Conservation (phyloP, 1,140 invertebrate genomes). For the Anastrepha ludens region DNA sequence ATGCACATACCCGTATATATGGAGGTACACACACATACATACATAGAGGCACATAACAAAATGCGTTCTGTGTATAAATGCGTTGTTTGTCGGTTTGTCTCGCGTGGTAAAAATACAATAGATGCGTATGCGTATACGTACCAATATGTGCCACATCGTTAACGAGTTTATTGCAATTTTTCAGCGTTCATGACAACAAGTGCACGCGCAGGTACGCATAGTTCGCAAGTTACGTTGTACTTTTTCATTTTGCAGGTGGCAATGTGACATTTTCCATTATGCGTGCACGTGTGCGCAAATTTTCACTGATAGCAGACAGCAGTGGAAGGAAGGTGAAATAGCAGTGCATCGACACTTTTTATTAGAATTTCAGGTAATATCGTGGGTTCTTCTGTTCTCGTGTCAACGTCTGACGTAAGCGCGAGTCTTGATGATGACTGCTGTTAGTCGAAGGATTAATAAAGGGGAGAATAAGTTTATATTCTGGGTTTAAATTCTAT, state of each 20-base stretch:
- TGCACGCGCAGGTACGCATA: neutral
- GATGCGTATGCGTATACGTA: neutral
- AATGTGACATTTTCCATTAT: slow-evolving; percentile 22
- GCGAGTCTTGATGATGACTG: no score
- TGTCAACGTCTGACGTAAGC: no score
- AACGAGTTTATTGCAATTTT: slow-evolving; percentile 48
- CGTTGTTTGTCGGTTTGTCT: neutral
- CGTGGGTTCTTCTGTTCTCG: no score
- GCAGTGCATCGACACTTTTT: no score
- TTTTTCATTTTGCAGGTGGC: neutral
- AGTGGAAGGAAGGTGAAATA: no score
- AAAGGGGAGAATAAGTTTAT: no score
- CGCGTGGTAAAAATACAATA: neutral
- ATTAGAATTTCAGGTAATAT: no score
- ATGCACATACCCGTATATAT: neutral
- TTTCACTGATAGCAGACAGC: neutral
- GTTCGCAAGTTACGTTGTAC: neutral
- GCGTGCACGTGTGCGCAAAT: neutral
- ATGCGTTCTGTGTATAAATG: no score
- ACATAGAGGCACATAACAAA: no score
- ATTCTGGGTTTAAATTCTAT: no score
- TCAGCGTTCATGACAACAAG: neutral
- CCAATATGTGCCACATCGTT: neutral
- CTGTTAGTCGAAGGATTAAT: no score
- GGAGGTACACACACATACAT: no score